phyloP scores from a whole-genome alignment of 2,888 invertebrate species.

The Habrosyne pyritoides region DNA sequence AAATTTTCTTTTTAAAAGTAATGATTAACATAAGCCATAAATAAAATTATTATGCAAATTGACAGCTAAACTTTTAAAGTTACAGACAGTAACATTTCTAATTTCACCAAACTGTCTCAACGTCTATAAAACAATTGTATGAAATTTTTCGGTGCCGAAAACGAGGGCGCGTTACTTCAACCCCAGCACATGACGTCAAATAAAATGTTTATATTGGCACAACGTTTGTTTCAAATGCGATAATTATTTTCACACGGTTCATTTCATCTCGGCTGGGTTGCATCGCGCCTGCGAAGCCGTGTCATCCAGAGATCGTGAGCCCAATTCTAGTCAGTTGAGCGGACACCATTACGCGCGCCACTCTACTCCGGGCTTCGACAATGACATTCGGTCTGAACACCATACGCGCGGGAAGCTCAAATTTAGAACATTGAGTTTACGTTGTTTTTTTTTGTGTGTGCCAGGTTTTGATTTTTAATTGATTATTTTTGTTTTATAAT shows the following conservation, averaged over 20 bases:
- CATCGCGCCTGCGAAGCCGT: conserved; percentile 49
- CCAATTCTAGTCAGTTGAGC: conserved; percentile 26
- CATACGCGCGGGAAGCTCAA: conserved; percentile 38
- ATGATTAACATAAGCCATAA: no score
- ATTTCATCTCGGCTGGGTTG: conserved; percentile 27
- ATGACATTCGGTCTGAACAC: conserved; percentile 25
- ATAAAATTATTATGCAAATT: background rate
- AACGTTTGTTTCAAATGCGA: conserved; percentile 23
- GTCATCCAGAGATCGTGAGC: conserved; percentile 20
- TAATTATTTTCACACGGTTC: conserved; percentile 23
- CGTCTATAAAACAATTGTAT: background rate
- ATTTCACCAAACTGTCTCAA: background rate
- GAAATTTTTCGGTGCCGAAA: background rate
- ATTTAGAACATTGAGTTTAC: conserved; percentile 35
- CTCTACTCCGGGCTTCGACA: conserved; percentile 42
- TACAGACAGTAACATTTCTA: background rate
- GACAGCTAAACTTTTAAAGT: background rate
- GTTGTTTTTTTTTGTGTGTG: conserved; percentile 15
- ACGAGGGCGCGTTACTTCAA: conserved; percentile 10
- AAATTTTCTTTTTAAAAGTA: no score
- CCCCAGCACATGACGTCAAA: conserved; percentile 17
- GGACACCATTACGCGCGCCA: conserved; percentile 43
- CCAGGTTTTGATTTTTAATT: conserved; percentile 15
- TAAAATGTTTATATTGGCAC: conserved; percentile 22
- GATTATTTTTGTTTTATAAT: no score